A percentile compares a stretch with the other conserved stretches of the same genome.
These are phyloP conservation scores for Oligia latruncula DNA, from an alignment of 2,888 invertebrate genomes.

Conservation along the genomic window DNA sequence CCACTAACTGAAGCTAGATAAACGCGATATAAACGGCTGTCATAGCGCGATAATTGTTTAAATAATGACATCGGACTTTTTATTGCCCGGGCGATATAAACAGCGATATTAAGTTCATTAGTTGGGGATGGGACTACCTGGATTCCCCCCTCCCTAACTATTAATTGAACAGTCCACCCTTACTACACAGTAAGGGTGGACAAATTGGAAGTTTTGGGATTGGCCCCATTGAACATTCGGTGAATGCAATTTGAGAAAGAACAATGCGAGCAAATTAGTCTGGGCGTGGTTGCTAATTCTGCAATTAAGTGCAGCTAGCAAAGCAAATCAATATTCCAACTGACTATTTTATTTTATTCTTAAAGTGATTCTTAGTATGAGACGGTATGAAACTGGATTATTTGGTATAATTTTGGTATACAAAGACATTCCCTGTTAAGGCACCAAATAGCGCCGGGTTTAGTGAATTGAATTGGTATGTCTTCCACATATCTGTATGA, in stretches of 20 bases:
- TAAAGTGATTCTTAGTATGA: neutral
- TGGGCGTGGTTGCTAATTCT: slow-evolving; percentile 23
- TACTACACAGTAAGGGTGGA: slow-evolving; percentile 19
- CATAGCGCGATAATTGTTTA: slow-evolving; percentile 43
- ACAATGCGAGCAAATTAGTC: slow-evolving; percentile 31
- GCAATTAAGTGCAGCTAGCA: neutral
- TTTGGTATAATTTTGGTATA: neutral
- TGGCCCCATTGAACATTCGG: neutral
- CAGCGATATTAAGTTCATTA: slow-evolving; percentile 48
- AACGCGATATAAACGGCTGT: slow-evolving; percentile 17
- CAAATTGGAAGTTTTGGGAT: slow-evolving; percentile 1
- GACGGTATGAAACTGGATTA: neutral
- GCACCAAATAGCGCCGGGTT: slow-evolving; percentile 10
- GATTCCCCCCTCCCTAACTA: neutral
- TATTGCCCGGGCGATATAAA: slow-evolving; percentile 36
- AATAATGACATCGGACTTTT: slow-evolving; percentile 54
- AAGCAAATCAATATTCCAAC: neutral
- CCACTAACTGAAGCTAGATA: slow-evolving; percentile 28
- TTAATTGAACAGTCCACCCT: slow-evolving; percentile 21
- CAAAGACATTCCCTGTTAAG: neutral
- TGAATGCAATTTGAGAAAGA: slow-evolving; percentile 25
- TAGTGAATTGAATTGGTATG: slow-evolving; percentile 30
- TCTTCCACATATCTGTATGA: slow-evolving; percentile 19
- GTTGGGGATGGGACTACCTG: neutral
- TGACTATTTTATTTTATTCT: neutral